Percentiles rank a stretch among this genome's conserved stretches.
Evolutionary conservation across 2,888 invertebrate genomes (phyloP).

Genomic region (Amphipoea oculea): DNA sequence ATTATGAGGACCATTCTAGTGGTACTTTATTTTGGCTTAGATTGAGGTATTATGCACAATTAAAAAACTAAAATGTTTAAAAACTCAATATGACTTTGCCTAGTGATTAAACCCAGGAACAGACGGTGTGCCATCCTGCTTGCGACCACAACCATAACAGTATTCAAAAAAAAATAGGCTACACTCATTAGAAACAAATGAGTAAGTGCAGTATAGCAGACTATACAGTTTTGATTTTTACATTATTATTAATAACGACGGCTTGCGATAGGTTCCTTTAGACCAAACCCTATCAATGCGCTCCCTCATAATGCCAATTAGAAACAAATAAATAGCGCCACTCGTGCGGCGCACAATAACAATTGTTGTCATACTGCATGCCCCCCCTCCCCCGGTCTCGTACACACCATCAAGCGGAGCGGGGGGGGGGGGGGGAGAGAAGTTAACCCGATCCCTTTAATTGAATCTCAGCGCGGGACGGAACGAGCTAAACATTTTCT

Average conservation of each 20-base stretch:
- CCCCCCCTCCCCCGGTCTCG: not conserved
- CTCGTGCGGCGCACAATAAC: conserved; percentile 26
- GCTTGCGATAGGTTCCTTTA: not conserved
- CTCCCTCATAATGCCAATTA: conserved; percentile 33
- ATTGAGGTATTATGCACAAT: not conserved
- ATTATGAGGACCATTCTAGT: not conserved
- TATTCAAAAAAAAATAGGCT: not conserved
- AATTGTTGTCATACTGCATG: conserved; percentile 35
- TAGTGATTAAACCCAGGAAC: too few relatives aligned
- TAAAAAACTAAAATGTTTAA: not conserved
- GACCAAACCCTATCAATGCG: not conserved
- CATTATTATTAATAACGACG: not conserved
- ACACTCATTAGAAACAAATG: not conserved
- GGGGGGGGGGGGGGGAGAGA: not conserved
- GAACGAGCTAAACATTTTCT: conserved; percentile 53
- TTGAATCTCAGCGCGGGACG: conserved; percentile 47
- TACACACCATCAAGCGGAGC: not conserved
- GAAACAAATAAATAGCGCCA: conserved; percentile 39
- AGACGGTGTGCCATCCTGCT: not conserved
- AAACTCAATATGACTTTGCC: not conserved
- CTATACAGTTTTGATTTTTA: not conserved
- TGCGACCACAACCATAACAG: not conserved
- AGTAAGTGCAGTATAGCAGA: too few relatives aligned
- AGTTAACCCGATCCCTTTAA: conserved; percentile 56
- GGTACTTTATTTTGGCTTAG: not conserved